phyloP scores from a whole-genome alignment of 2,888 invertebrate genomes.

The Ormyrus labotus region DNA sequence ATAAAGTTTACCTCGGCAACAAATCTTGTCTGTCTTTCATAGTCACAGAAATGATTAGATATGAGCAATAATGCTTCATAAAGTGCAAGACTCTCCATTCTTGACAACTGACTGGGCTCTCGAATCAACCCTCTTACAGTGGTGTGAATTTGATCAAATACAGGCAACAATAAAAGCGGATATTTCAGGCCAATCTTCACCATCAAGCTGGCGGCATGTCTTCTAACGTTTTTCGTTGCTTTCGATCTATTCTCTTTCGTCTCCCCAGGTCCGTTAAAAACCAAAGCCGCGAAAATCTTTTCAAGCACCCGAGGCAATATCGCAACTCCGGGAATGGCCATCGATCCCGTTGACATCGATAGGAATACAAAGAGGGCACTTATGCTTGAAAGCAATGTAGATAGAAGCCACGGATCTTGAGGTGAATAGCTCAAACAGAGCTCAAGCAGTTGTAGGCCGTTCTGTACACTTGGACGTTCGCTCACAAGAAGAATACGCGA shows the following conservation, averaged over 20 bases:
- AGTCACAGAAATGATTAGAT: constrained; percentile 93
- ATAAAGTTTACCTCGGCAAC: constrained; percentile 74
- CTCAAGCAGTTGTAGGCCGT: constrained; percentile 87
- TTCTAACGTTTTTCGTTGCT: constrained; percentile 88
- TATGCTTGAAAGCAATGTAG: constrained; percentile 91
- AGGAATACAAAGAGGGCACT: constrained; percentile 94
- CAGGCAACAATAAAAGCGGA: constrained; percentile 88
- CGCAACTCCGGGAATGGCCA: constrained; percentile 82
- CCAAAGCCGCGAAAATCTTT: constrained; percentile 91
- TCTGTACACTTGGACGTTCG: constrained; percentile 85
- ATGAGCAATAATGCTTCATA: constrained; percentile 88
- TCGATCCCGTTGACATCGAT: constrained; percentile 89
- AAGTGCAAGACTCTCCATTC: constrained; percentile 89
- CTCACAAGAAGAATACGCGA: constrained; percentile 84
- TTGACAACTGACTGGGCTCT: constrained; percentile 84
- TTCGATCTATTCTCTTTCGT: constrained; percentile 82
- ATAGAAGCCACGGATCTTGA: constrained; percentile 87
- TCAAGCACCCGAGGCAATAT: constrained; percentile 88
- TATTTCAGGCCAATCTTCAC: constrained; percentile 93
- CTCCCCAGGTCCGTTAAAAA: constrained; percentile 84
- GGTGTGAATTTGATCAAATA: constrained; percentile 89
- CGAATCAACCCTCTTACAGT: constrained; percentile 85
- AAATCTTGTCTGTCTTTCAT: constrained; percentile 83
- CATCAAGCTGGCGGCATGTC: constrained; percentile 92
- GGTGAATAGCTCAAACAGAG: constrained; percentile 87